Base-by-base conservation (phyloP, 2,797 vertebrate species). In the Sebastes oblongus region DNA sequence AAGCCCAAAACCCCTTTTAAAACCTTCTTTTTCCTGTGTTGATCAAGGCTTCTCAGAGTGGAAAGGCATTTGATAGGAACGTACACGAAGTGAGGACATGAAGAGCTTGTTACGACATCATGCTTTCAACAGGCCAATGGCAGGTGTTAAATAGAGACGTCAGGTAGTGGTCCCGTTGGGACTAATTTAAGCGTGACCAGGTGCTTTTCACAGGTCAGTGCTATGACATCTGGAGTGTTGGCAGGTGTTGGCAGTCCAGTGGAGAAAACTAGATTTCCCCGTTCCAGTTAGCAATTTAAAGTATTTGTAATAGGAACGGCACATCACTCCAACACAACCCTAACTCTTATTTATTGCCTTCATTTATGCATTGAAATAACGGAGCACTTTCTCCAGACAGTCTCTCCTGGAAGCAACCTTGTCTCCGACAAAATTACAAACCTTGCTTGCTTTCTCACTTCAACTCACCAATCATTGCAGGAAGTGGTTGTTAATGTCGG, bases 101-200 rank as follows among this genome's bases (percentile, higher is more conserved):
- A 27, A 46, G 29, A 56, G 8, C 6, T 65, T 80, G 75, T 72
- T 30, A 16, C 60, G 59, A 9, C 34, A 8, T 72, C 54, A 13
- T 55, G 30, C 58, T 80, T 74, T 69, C 22, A 72, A 25, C n/a
- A 54, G 52, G 39, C 65, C 56, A 32, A 3, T 62, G 78, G 70
- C 67, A 86, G 81, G 68, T 74, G 39, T 62, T 71, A 76, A 84
- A 76, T 4, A 46, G 50, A 81, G 24, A 55, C 24, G 29, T 58
- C 52, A 25, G 65, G 60, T 75, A 39, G 27, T 27, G 61, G 82
- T 84, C 81, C 77, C 86, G 60, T 6, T 25, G 86, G 76, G 85
- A 84, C 75, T 84, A 66, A 86, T 88, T 89, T 85, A 79, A 81
- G 16, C 3, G 2, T 54, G 4, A 55, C 12, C 0, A 42, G 82